Evolutionary conservation across 2,113 vertebrate genomes (phyloP).

Genomic region (Microcebus tavaratra): DNA sequence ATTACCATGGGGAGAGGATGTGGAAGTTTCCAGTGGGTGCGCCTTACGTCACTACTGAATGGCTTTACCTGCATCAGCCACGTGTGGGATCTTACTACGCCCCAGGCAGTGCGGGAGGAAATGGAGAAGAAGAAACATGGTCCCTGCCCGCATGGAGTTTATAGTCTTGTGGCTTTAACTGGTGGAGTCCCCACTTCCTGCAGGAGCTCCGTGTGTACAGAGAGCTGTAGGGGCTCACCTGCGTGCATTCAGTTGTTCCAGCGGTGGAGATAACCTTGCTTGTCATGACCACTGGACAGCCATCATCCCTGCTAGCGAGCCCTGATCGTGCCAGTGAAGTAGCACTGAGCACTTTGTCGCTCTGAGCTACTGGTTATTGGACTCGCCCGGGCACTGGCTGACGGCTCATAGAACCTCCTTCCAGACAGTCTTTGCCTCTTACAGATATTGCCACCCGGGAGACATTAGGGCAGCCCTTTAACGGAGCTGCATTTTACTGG

Average conservation of each 20-base stretch:
- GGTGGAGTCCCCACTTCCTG: background rate
- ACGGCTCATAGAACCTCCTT: background rate
- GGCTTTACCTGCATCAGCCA: background rate
- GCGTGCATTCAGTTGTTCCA: background rate
- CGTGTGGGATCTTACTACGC: fast-evolving
- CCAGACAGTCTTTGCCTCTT: fast-evolving
- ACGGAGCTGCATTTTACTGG: background rate
- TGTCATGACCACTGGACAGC: background rate
- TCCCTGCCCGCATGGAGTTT: fast-evolving
- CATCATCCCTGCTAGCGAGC: too few species aligned
- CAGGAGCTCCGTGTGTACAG: fast-evolving
- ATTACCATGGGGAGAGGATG: background rate
- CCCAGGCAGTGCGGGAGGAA: background rate
- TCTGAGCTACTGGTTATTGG: background rate
- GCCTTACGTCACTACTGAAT: background rate
- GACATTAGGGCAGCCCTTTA: background rate
- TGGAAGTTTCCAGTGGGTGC: background rate
- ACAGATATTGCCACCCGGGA: fast-evolving
- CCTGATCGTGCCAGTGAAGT: fast-evolving
- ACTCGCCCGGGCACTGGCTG: too few species aligned
- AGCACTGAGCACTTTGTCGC: too few species aligned
- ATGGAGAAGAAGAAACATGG: background rate
- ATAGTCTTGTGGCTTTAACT: fast-evolving
- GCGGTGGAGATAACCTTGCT: background rate
- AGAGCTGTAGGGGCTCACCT: background rate